These are phyloP conservation scores for Lamproptera curius DNA, from an alignment of 2,888 invertebrate genomes.

Conservation along the genomic window DNA sequence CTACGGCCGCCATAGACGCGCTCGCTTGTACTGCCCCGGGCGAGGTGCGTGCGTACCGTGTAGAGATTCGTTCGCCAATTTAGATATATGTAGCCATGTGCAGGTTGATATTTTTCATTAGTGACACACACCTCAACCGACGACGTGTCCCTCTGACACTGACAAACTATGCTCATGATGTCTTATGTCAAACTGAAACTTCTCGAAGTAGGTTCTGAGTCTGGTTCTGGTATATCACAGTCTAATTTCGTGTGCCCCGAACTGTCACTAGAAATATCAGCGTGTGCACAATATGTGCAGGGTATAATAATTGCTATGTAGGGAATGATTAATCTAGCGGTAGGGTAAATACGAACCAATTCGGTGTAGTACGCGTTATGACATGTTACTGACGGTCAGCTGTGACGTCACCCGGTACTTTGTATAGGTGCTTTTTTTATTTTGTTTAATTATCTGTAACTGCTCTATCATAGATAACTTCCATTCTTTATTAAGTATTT, in stretches of 20 bases:
- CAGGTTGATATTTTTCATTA: constrained; percentile 19
- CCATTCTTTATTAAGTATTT: too few species aligned
- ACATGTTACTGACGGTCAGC: neutral
- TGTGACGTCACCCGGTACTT: constrained; percentile 1
- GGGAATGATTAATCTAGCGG: constrained; percentile 24
- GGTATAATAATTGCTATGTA: constrained; percentile 42
- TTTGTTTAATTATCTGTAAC: too few species aligned
- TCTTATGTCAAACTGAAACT: too few species aligned
- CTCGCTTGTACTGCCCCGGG: constrained; percentile 30
- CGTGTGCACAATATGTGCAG: constrained; percentile 40
- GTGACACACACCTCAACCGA: too few species aligned
- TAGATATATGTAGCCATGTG: constrained; percentile 13
- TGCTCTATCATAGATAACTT: too few species aligned
- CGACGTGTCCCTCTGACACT: too few species aligned
- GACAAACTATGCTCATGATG: too few species aligned
- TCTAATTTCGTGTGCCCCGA: neutral
- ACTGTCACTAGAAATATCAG: constrained; percentile 18
- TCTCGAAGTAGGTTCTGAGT: too few species aligned
- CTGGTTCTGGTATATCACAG: neutral
- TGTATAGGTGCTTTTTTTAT: neutral
- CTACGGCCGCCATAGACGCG: constrained; percentile 36
- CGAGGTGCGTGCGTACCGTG: constrained; percentile 26
- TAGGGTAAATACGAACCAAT: constrained; percentile 19
- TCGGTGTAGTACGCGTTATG: constrained; percentile 6
- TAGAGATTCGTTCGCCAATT: constrained; percentile 19